Conservation (phyloP, 2,888 invertebrate genomes). For the Parascotia fuliginaria region DNA sequence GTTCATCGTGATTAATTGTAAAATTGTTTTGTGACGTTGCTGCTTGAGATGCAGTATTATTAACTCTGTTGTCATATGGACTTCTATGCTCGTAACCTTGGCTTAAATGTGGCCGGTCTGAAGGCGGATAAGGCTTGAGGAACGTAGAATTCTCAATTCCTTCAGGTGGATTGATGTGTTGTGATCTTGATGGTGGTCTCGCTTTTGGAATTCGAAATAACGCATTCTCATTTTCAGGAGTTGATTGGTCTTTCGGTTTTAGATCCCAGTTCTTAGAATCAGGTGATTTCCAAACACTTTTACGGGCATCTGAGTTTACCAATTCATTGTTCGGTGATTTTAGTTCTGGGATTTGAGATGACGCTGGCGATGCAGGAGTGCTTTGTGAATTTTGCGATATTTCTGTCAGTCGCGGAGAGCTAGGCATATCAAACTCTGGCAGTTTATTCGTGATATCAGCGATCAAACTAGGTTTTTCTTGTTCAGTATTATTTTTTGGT, state of each 20-base stretch:
- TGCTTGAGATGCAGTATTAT: conserved; percentile 55
- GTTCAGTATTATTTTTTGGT: conserved; percentile 60
- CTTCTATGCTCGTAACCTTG: conserved; percentile 78
- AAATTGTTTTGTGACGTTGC: conserved; percentile 69
- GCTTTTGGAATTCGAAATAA: conserved; percentile 88
- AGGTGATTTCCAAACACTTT: conserved; percentile 80
- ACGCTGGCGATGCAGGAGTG: conserved; percentile 72
- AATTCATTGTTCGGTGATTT: conserved; percentile 73
- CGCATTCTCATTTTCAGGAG: conserved; percentile 78
- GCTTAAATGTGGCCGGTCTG: conserved; percentile 72
- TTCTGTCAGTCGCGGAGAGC: conserved; percentile 75
- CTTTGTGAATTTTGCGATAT: conserved; percentile 76
- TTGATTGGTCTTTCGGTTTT: conserved; percentile 69
- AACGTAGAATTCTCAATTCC: conserved; percentile 84
- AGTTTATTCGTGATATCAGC: conserved; percentile 67
- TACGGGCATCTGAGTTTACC: conserved; percentile 62
- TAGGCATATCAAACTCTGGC: conserved; percentile 78
- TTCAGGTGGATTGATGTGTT: conserved; percentile 81
- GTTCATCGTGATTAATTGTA: conserved; percentile 78
- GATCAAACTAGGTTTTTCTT: conserved; percentile 64
- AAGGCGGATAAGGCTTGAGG: conserved; percentile 87
- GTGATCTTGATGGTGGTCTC: conserved; percentile 87
- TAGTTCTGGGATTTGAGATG: conserved; percentile 69
- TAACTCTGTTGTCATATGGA: conserved; percentile 71
- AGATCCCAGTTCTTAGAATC: conserved; percentile 79